Conservation (phyloP, 2,113 vertebrate genomes). For the Lichenostomus cassidix region DNA sequence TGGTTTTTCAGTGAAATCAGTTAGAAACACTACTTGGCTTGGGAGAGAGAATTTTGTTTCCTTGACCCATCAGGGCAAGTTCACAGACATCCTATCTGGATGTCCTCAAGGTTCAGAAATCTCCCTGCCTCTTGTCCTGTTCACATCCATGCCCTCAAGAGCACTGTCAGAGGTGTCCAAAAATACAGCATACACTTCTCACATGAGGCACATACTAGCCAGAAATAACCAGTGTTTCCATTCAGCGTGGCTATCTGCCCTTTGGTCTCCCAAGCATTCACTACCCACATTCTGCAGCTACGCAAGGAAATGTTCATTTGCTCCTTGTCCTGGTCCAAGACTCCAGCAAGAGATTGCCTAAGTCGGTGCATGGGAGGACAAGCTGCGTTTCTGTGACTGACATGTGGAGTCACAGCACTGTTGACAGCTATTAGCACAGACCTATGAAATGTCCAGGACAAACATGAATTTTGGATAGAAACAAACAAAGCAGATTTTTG, state of each 20-base stretch:
- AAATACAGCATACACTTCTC: slow-evolving; percentile 13
- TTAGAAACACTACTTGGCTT: not conserved
- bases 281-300: slow-evolving; percentile 10
- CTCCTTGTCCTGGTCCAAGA: slow-evolving; percentile 17
- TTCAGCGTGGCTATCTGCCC: not conserved
- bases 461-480: not conserved
- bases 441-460: not conserved
- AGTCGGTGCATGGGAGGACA: slow-evolving; percentile 12
- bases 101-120: not conserved
- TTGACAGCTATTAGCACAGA: not conserved
- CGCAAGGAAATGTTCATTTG: not conserved
- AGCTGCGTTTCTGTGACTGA: not conserved
- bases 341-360: slow-evolving; percentile 20
- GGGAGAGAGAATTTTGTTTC: not conserved
- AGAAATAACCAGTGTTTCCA: slow-evolving; percentile 56
- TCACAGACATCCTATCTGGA: not conserved
- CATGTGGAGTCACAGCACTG: not conserved
- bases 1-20: not conserved
- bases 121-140: not conserved
- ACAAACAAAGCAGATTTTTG: not conserved
- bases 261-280: slow-evolving; percentile 34
- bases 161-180: not conserved
- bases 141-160: not conserved
- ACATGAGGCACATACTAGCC: not conserved
- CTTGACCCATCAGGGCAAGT: not conserved